These are phyloP conservation scores for Athalia cordata DNA, from an alignment of 2,888 invertebrate species.

Conservation along the genomic window DNA sequence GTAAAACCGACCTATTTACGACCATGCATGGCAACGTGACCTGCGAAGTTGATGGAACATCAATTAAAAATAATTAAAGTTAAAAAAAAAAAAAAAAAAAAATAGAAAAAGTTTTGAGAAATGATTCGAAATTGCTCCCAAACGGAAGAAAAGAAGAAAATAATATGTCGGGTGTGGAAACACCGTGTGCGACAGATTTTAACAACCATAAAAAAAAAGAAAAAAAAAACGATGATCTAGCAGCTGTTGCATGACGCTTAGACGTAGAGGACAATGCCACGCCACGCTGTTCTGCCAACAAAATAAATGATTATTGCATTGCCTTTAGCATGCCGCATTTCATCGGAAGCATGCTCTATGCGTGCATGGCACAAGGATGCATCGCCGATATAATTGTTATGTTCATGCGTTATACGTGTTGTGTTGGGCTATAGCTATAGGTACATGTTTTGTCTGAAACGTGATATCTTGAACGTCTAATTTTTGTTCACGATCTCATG, in stretches of 20 bases:
- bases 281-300: slow-evolving; percentile 43
- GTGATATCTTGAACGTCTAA: slow-evolving; percentile 41
- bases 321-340: slow-evolving; percentile 39
- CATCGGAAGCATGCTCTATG: slow-evolving; percentile 36
- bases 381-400: slow-evolving; percentile 37
- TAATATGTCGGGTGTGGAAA: slow-evolving; percentile 26
- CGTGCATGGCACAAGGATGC: slow-evolving; percentile 36
- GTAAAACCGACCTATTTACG: slow-evolving; percentile 34
- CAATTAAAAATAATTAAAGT: background rate
- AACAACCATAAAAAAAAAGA: slow-evolving; percentile 6
- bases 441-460: slow-evolving; percentile 41
- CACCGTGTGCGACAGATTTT: slow-evolving; percentile 7
- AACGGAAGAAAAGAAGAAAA: slow-evolving; percentile 38
- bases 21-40: slow-evolving; percentile 39
- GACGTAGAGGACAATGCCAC: slow-evolving; percentile 40
- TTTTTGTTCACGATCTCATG: slow-evolving; percentile 31
- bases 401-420: slow-evolving; percentile 33
- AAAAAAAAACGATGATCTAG: slow-evolving; percentile 31
- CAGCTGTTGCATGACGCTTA: slow-evolving; percentile 44
- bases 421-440: slow-evolving; percentile 47
- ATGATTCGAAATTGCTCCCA: slow-evolving; percentile 8
- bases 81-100: slow-evolving; percentile 18
- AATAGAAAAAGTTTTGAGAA: slow-evolving; percentile 6
- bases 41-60: slow-evolving; percentile 29
- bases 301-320: slow-evolving; percentile 25